Conservation (phyloP, 2,888 invertebrate species). For the Chouioia cunea region DNA sequence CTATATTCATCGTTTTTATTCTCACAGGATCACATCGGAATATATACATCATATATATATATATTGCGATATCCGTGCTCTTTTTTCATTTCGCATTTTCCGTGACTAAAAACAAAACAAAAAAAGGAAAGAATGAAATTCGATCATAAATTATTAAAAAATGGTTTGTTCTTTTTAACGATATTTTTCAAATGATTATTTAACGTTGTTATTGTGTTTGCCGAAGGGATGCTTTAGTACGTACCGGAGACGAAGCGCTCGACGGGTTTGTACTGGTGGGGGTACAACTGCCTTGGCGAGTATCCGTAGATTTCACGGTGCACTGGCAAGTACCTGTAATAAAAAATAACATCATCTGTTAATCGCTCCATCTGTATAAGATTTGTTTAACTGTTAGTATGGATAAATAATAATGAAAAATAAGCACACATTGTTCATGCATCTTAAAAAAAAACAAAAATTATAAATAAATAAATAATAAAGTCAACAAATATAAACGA, state of each 20-base stretch:
- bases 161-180: neutral
- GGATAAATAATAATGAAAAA: neutral
- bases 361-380: no score
- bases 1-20: no score
- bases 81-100: slow-evolving; percentile 29
- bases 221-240: slow-evolving; percentile 66
- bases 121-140: slow-evolving; percentile 2
- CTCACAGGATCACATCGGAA: slow-evolving; percentile 44
- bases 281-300: slow-evolving; percentile 88
- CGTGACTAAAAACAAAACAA: slow-evolving; percentile 21
- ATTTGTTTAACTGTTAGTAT: neutral
- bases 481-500: neutral
- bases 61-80: slow-evolving; percentile 45
- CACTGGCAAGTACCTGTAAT: slow-evolving; percentile 81
- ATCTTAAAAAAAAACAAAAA: neutral
- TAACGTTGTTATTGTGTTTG: slow-evolving; percentile 13
- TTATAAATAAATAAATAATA: no score
- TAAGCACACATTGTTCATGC: neutral
- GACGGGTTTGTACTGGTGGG: slow-evolving; percentile 84
- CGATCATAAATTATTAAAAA: no score
- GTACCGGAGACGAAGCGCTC: slow-evolving; percentile 89
- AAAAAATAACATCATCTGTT: slow-evolving; percentile 4
- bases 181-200: slow-evolving; percentile 4
- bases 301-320: slow-evolving; percentile 92
- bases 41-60: slow-evolving; percentile 30